Conservation (phyloP, 2,113 vertebrate genomes). For the Peromyscus leucopus region DNA sequence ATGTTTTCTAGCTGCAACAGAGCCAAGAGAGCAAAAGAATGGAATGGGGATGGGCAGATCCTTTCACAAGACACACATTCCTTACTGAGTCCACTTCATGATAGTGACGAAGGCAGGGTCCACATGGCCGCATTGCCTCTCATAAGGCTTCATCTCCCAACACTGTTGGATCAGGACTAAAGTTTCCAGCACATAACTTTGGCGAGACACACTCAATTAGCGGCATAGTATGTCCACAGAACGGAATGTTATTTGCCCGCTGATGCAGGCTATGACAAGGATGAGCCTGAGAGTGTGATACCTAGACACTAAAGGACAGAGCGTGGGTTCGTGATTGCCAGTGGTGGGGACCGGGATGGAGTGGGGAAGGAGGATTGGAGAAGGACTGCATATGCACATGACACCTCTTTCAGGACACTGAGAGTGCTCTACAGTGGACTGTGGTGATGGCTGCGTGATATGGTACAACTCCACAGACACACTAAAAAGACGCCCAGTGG, state of each 20-base stretch:
- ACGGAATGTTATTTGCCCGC: background rate
- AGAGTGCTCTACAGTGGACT: background rate
- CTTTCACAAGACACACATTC: background rate
- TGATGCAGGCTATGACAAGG: background rate
- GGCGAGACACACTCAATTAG: background rate
- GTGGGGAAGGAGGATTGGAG: no score
- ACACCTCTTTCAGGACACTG: background rate
- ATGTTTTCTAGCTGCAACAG: background rate
- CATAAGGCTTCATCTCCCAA: background rate
- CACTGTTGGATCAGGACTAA: background rate
- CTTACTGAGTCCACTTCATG: no score
- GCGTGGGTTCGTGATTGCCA: background rate
- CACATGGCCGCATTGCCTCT: background rate
- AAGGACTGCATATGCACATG: background rate
- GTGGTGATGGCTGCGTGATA: background rate
- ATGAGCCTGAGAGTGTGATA: slow-evolving; percentile 14
- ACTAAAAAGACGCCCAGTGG: background rate
- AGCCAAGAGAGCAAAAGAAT: background rate
- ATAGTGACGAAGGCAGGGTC: background rate
- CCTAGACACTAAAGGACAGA: background rate
- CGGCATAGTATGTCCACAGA: background rate
- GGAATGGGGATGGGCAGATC: no score
- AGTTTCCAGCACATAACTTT: background rate
- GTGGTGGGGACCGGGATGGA: background rate
- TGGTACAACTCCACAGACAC: background rate